Base-by-base conservation (phyloP, 2,888 invertebrate genomes). In the Agelastica alni region DNA sequence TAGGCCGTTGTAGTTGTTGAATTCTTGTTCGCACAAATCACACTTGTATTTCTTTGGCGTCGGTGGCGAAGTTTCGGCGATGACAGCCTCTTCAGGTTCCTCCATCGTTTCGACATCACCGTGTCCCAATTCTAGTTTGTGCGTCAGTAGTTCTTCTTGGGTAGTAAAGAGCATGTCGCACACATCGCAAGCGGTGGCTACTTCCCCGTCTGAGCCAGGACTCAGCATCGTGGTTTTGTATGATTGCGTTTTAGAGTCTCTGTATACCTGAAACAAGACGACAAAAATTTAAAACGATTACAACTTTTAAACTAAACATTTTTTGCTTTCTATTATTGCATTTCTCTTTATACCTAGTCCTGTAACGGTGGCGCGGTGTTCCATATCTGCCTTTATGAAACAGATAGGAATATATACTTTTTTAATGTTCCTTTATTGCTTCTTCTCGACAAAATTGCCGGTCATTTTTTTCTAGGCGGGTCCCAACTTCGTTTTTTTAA, bases 161-260 rank as follows among this genome's bases (percentile, higher is more conserved):
- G 80, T 81, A 60, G 80, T 81, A 66, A 86, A 85, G 9, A 79
- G 77, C 56, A 83, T 79, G 43, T 83, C 80, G 64, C 87, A 87
- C 18, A 81, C 76, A 12, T 81, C 79, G 58, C 86, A 86, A 65
- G 78, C 79, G 4, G 67, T 64, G 1, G 76, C 69, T 1, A 59
- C 18, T 47, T 63, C 61, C 4, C 67, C 64, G 1, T 76, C 69
- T 1, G 72, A 71, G 2, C 77, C 77, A 0, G 82, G 80, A 59
- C 82, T 83, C 3, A 72, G 60, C 63, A 81, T 78, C 32, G 81
- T 79, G 7, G 81, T 81, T 58, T 81, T 83, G 59, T 84, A 84
- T 0, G 81, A 77, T 32, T 83, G 73, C 42, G 83, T 83, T 64
- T 83, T 81, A 0, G 85, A 82, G 43, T 85, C 85, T 62, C 85